Conservation (phyloP, 2,888 invertebrate species). For the Conops quadrifasciatus region DNA sequence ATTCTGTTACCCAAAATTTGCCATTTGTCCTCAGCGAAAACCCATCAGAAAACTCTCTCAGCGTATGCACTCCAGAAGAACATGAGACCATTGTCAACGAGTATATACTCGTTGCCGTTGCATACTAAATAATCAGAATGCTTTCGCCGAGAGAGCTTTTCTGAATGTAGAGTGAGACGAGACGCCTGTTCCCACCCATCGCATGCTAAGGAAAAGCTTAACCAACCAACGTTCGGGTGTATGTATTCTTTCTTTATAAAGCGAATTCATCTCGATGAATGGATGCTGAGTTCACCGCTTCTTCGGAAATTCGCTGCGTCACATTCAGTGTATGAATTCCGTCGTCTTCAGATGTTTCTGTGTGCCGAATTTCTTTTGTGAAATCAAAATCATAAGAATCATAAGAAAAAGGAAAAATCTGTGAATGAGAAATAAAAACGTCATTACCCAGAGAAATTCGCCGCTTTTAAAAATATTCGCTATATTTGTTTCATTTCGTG, state of each 20-base stretch:
- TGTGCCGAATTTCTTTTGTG: slow-evolving; percentile 45
- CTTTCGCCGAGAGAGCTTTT: too few species aligned
- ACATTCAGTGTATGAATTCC: slow-evolving; percentile 60
- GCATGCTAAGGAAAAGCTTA: background rate
- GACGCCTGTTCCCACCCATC: background rate
- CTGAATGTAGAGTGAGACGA: too few species aligned
- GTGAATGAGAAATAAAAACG: slow-evolving; percentile 3
- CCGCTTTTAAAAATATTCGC: background rate
- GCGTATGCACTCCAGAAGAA: slow-evolving; percentile 14
- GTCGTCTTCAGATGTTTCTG: slow-evolving; percentile 53
- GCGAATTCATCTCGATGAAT: slow-evolving; percentile 29
- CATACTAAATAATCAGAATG: background rate
- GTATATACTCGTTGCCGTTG: background rate
- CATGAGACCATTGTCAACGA: slow-evolving; percentile 5
- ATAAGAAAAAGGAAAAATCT: background rate
- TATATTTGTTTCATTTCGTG: too few species aligned
- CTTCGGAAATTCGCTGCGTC: slow-evolving; percentile 51
- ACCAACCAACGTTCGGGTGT: too few species aligned
- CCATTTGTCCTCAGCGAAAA: too few species aligned
- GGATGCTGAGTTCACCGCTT: slow-evolving; percentile 53
- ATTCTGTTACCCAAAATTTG: background rate
- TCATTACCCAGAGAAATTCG: background rate
- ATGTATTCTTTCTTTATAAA: background rate
- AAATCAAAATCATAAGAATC: background rate
- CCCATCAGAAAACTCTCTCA: background rate